Conservation (phyloP, 2,888 invertebrate genomes). For the Eustalomyia histrio region DNA sequence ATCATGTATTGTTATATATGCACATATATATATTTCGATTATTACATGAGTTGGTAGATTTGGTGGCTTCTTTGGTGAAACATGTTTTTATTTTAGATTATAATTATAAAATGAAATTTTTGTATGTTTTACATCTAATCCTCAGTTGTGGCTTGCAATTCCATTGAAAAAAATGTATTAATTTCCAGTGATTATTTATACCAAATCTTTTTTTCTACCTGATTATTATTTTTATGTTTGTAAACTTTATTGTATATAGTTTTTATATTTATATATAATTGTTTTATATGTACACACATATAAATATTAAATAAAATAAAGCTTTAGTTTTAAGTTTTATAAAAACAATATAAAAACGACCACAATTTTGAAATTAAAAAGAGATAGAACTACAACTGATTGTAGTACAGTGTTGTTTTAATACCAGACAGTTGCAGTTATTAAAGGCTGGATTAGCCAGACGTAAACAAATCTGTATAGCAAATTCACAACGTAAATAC, state of each 20-base stretch:
- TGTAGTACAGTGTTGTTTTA: too few species aligned
- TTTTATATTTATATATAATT: neutral
- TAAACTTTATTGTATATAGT: neutral
- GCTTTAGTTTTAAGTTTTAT: slow-evolving; percentile 41
- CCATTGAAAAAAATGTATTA: neutral
- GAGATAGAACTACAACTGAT: too few species aligned
- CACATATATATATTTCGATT: too few species aligned
- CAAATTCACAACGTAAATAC: too few species aligned
- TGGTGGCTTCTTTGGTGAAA: neutral
- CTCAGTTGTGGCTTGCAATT: neutral
- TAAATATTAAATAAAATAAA: slow-evolving; percentile 35
- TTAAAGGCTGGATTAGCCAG: too few species aligned
- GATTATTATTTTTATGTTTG: neutral
- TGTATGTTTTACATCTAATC: slow-evolving; percentile 6
- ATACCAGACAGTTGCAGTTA: too few species aligned
- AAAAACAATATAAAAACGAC: neutral
- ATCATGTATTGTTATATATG: too few species aligned
- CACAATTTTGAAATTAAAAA: too few species aligned
- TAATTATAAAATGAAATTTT: slow-evolving; percentile 36
- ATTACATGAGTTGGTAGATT: too few species aligned
- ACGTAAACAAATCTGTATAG: too few species aligned
- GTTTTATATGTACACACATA: neutral
- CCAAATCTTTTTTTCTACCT: neutral
- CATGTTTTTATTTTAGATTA: slow-evolving; percentile 9
- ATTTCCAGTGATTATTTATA: neutral